These are phyloP conservation scores for Sterrhoptilus dennistouni DNA, from an alignment of 2,113 vertebrate species.

Conservation along the genomic window DNA sequence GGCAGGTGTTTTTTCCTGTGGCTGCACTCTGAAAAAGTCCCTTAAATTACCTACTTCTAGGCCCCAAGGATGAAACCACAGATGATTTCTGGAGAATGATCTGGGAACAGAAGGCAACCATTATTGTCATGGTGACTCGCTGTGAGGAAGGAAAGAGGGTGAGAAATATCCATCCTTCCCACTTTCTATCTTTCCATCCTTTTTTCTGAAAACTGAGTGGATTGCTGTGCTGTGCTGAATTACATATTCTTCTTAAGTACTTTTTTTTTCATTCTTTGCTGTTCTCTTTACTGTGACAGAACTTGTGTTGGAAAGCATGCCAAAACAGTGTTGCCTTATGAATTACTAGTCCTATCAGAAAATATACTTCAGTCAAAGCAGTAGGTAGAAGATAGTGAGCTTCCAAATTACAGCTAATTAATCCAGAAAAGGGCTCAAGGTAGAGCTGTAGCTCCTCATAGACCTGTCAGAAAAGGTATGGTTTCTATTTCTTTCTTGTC, in stretches of 20 bases:
- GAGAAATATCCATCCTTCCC: neutral
- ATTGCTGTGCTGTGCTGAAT: neutral
- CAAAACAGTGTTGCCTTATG: neutral
- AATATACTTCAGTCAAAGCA: neutral
- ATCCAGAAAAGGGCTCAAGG: neutral
- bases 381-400: neutral
- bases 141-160: slow-evolving; percentile 96
- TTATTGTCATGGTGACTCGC: slow-evolving; percentile 97
- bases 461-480: neutral
- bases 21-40: neutral
- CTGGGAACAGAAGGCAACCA: slow-evolving; percentile 95
- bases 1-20: neutral
- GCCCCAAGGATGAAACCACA: slow-evolving; percentile 92
- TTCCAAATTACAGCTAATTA: neutral
- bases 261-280: neutral
- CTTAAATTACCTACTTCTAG: slow-evolving; percentile 63
- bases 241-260: neutral
- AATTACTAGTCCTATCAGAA: neutral
- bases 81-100: slow-evolving; percentile 97
- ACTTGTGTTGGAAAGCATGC: neutral
- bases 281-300: neutral
- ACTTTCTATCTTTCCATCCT: neutral
- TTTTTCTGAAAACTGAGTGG: neutral
- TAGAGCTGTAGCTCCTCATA: neutral
- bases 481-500: neutral